Evolutionary conservation across 2,888 invertebrate species (phyloP).

Genomic region (Parochlus steinenii): DNA sequence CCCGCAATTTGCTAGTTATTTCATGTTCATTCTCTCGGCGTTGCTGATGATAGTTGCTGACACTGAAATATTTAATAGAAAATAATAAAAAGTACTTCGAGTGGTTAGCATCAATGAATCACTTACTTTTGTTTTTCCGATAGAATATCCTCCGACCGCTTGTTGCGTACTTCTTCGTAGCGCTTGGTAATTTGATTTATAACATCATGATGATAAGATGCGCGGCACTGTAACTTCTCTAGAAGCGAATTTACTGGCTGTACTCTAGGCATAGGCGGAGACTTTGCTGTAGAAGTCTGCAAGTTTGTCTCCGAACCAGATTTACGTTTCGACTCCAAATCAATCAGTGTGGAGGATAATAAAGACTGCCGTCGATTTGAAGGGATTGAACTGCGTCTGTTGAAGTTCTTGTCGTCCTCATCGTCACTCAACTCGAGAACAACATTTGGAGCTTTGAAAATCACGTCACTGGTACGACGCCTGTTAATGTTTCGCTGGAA

Average conservation of each 20-base stretch:
- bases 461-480: not conserved
- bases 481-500: too few species aligned
- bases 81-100: constrained; percentile 16
- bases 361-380: not conserved
- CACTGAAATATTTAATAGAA: constrained; percentile 21
- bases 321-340: too few species aligned
- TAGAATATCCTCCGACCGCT: constrained; percentile 29
- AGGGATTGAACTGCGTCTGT: not conserved
- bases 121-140: constrained; percentile 33
- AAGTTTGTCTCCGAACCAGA: not conserved
- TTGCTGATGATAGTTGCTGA: constrained; percentile 18
- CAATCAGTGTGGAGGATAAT: not conserved
- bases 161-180: constrained; percentile 29
- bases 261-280: not conserved
- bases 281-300: not conserved
- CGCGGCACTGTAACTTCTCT: constrained; percentile 35
- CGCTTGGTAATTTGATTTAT: constrained; percentile 33
- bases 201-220: constrained; percentile 36
- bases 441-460: constrained; percentile 2
- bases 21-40: constrained; percentile 32
- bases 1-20: constrained; percentile 32
- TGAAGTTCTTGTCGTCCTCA: not conserved
- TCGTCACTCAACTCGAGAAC: constrained; percentile 6
- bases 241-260: constrained; percentile 37
- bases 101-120: constrained; percentile 14